phyloP scores from a whole-genome alignment of 1,140 invertebrate species.

The Venustaconcha ellipsiformis region DNA sequence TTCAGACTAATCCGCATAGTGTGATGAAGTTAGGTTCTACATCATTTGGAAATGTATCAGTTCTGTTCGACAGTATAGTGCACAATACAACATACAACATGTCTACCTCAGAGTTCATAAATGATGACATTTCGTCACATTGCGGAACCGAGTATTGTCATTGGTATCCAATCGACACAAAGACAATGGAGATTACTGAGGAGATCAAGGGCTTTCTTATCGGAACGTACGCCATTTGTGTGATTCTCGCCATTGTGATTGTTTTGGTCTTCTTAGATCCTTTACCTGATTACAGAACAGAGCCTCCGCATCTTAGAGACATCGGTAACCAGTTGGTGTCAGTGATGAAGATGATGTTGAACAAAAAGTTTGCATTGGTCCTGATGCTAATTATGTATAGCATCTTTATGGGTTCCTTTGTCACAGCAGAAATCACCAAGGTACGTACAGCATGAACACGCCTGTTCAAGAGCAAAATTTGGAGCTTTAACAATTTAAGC shows the following conservation, averaged over 20 bases:
- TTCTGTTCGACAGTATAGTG: background rate
- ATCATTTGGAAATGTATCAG: background rate
- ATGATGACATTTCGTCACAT: background rate
- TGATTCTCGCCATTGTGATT: conserved; percentile 41
- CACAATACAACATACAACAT: too few relatives aligned
- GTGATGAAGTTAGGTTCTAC: background rate
- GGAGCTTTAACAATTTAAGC: background rate
- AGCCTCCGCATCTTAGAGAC: conserved; percentile 2
- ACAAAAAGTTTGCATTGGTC: conserved; percentile 41
- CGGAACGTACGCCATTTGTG: conserved; percentile 44
- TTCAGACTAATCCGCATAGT: background rate
- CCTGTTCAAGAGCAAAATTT: background rate
- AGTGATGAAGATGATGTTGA: conserved; percentile 40
- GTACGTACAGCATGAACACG: conserved; percentile 25
- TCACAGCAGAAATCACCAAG: conserved; percentile 48
- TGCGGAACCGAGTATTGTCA: conserved; percentile 43
- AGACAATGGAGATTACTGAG: conserved; percentile 16
- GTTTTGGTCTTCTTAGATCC: conserved; percentile 47
- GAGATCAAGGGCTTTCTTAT: conserved; percentile 45
- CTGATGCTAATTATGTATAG: conserved; percentile 42
- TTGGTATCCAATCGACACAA: conserved; percentile 12
- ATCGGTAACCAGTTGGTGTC: conserved; percentile 35
- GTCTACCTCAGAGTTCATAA: background rate
- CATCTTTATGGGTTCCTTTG: conserved; percentile 43
- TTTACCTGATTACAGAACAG: conserved; percentile 19